Conservation (phyloP, 2,113 vertebrate species). For the Colinus virginianus region DNA sequence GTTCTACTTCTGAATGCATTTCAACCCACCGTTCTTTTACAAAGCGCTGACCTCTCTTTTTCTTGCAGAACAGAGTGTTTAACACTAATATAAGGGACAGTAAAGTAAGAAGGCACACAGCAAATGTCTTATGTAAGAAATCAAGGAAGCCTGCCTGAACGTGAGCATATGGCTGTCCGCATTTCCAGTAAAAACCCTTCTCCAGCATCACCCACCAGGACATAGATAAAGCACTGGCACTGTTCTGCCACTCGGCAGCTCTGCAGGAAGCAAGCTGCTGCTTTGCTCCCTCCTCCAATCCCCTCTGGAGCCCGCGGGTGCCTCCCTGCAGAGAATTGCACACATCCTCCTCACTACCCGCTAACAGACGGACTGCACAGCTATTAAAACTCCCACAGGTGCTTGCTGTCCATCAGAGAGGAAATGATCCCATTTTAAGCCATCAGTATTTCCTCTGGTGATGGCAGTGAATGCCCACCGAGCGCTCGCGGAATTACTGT, state of each 20-base stretch:
- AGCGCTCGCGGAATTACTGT: slow-evolving; percentile 68
- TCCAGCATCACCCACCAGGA: background rate
- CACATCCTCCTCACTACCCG: background rate
- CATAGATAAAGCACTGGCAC: background rate
- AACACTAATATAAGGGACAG: background rate
- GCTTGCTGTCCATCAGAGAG: slow-evolving; percentile 69
- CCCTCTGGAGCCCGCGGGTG: background rate
- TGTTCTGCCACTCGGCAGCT: background rate
- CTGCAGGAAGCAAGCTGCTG: background rate
- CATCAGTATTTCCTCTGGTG: slow-evolving; percentile 71
- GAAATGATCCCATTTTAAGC: slow-evolving; percentile 76
- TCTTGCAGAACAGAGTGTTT: background rate
- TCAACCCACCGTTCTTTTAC: background rate
- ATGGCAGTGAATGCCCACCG: slow-evolving; percentile 61
- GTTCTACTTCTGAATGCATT: background rate
- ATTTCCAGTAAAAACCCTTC: background rate
- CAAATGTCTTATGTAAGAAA: background rate
- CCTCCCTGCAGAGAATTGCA: background rate
- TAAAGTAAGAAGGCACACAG: background rate
- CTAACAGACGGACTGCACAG: background rate
- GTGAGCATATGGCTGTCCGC: accelerated
- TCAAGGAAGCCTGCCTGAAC: background rate
- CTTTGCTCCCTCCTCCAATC: background rate
- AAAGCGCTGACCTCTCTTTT: background rate
- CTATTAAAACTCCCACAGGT: slow-evolving; percentile 69